A percentile compares a stretch with the other conserved stretches of the same genome.
These are phyloP conservation scores for Crematogaster levior DNA, from an alignment of 2,888 invertebrate genomes.

Conservation along the genomic window DNA sequence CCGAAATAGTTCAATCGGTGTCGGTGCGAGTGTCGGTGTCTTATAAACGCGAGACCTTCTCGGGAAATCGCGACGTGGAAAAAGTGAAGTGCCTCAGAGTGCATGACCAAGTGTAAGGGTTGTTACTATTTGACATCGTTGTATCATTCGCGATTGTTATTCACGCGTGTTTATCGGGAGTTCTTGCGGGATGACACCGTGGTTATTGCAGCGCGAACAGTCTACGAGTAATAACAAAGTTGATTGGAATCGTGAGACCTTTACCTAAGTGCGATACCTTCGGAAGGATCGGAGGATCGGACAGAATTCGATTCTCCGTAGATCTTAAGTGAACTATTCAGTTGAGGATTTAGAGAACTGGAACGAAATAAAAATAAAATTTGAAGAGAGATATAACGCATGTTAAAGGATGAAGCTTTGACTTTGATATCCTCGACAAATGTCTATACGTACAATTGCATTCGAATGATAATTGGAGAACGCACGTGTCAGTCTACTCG, in stretches of 20 bases:
- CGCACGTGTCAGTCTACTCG: background rate
- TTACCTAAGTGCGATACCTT: background rate
- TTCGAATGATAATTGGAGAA: background rate
- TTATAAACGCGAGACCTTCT: slow-evolving; percentile 24
- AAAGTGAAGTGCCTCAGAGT: slow-evolving; percentile 49
- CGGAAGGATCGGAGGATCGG: background rate
- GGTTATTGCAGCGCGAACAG: background rate
- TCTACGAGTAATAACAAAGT: background rate
- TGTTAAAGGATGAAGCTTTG: background rate
- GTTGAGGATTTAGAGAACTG: background rate
- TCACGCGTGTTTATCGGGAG: background rate
- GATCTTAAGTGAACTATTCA: background rate
- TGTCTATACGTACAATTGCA: background rate
- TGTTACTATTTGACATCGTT: slow-evolving; percentile 30
- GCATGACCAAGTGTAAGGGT: slow-evolving; percentile 32
- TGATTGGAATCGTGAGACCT: background rate
- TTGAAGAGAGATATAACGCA: background rate
- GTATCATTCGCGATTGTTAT: slow-evolving; percentile 17
- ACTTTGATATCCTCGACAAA: background rate
- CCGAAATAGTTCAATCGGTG: slow-evolving; percentile 8
- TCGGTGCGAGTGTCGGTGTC: slow-evolving; percentile 41
- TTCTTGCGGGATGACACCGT: background rate
- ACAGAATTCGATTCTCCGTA: background rate
- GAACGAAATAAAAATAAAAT: background rate
- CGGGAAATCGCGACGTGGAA: slow-evolving; percentile 30